Conservation (phyloP, 2,888 invertebrate genomes). For the Acrocyrtus sp. region DNA sequence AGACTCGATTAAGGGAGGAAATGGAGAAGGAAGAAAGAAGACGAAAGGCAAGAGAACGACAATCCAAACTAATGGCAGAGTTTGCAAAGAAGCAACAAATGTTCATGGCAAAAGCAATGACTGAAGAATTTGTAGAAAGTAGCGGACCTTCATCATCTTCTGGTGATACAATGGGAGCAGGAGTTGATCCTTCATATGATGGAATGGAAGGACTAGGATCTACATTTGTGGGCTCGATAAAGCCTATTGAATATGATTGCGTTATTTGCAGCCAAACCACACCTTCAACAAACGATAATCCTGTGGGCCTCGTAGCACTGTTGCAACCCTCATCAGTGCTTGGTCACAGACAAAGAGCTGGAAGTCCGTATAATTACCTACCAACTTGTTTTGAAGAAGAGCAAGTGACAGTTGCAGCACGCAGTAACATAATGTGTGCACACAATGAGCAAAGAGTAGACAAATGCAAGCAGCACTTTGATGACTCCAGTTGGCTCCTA, state of each 20-base stretch:
- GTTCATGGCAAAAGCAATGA: slow-evolving; percentile 84
- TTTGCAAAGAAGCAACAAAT: slow-evolving; percentile 91
- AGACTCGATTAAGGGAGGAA: slow-evolving; percentile 74
- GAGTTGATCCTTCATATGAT: slow-evolving; percentile 65
- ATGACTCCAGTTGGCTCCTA: slow-evolving; percentile 80
- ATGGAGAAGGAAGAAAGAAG: slow-evolving; percentile 86
- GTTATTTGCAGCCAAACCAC: slow-evolving; percentile 94
- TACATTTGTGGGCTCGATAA: slow-evolving; percentile 46
- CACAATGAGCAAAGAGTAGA: slow-evolving; percentile 83
- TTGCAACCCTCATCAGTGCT: slow-evolving; percentile 89
- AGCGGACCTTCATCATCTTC: slow-evolving; percentile 65
- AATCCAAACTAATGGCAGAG: slow-evolving; percentile 91
- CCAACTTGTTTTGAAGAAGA: slow-evolving; percentile 76
- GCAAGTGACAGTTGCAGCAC: slow-evolving; percentile 67
- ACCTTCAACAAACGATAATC: slow-evolving; percentile 83
- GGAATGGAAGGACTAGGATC: slow-evolving; percentile 64
- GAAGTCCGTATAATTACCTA: slow-evolving; percentile 65
- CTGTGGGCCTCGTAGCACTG: slow-evolving; percentile 89
- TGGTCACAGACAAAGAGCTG: slow-evolving; percentile 71
- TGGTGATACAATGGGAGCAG: slow-evolving; percentile 24
- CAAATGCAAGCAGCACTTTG: slow-evolving; percentile 80
- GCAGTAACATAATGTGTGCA: slow-evolving; percentile 75
- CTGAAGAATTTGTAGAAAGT: slow-evolving; percentile 67
- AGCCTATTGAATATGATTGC: slow-evolving; percentile 85
- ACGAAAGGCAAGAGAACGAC: slow-evolving; percentile 85